Evolutionary conservation across 2,888 invertebrate genomes (phyloP).

Genomic region (Hyles lineata): DNA sequence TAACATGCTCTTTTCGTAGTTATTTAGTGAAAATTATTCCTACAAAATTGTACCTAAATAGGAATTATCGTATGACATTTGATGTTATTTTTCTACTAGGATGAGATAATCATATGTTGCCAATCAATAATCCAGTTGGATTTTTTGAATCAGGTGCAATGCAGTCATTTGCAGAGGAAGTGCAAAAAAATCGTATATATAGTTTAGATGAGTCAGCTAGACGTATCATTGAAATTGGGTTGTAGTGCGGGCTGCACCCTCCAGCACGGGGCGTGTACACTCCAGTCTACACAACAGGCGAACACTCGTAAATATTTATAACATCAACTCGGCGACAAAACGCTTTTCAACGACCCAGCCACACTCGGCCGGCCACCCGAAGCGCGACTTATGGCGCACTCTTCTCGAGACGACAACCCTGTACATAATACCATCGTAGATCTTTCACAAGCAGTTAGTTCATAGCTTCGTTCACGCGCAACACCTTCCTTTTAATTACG

Average conservation of each 20-base stretch:
- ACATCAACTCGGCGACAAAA: conserved; percentile 70
- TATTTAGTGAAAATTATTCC: too few species aligned
- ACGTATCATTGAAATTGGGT: conserved; percentile 7
- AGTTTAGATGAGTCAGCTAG: conserved; percentile 1
- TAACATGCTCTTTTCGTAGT: too few species aligned
- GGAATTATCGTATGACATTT: too few species aligned
- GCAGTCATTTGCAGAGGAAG: too few species aligned
- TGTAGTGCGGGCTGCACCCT: conserved; percentile 35
- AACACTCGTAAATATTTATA: conserved; percentile 76
- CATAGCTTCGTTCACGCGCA: conserved; percentile 39
- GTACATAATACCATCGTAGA: conserved; percentile 44
- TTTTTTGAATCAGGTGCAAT: too few species aligned
- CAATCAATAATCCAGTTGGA: too few species aligned
- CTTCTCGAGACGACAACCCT: conserved; percentile 58
- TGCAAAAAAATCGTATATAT: not conserved
- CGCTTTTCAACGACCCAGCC: conserved; percentile 64
- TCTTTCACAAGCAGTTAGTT: conserved; percentile 15
- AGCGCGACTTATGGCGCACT: conserved; percentile 69
- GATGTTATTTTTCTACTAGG: too few species aligned
- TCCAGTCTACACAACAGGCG: not conserved
- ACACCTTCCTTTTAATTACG: conserved; percentile 58
- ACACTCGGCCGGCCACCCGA: conserved; percentile 67
- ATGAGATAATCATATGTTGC: too few species aligned
- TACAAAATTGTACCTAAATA: too few species aligned
- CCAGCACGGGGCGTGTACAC: conserved; percentile 58